These are phyloP conservation scores for Habropoda laboriosa DNA, from an alignment of 1,140 invertebrate genomes.

Conservation along the genomic window DNA sequence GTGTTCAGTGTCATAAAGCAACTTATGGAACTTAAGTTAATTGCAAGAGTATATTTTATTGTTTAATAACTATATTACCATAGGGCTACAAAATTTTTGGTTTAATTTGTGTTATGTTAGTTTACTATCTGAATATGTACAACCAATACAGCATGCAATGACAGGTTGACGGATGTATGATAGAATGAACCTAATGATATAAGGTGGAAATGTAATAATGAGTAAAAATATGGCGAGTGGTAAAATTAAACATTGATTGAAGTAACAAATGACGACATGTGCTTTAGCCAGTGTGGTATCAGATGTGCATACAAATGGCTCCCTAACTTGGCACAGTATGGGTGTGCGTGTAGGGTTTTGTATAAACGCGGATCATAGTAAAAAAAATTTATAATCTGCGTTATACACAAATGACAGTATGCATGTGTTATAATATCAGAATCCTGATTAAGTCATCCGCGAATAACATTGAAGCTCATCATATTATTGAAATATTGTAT, in stretches of 20 bases:
- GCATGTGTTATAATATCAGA: conserved; percentile 68
- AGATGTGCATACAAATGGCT: conserved; percentile 61
- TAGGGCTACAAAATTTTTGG: conserved; percentile 62
- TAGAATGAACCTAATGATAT: conserved; percentile 60
- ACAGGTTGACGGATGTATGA: conserved; percentile 62
- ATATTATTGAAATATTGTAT: conserved; percentile 25
- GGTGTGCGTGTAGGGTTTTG: conserved; percentile 65
- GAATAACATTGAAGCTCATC: conserved; percentile 55
- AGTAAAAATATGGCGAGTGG: conserved; percentile 53
- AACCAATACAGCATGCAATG: conserved; percentile 67
- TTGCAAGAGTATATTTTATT: conserved; percentile 48
- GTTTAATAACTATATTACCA: conserved; percentile 46
- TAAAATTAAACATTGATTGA: conserved; percentile 56
- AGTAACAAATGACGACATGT: conserved; percentile 56
- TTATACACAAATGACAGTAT: conserved; percentile 60
- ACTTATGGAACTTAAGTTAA: conserved; percentile 52
- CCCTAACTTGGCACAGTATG: conserved; percentile 56
- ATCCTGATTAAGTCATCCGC: conserved; percentile 65
- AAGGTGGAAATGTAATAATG: conserved; percentile 57
- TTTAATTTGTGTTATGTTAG: conserved; percentile 71
- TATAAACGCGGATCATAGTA: conserved; percentile 58
- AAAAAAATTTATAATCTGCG: conserved; percentile 53
- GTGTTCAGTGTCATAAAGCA: conserved; percentile 50
- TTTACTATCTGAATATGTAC: conserved; percentile 74
- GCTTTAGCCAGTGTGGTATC: conserved; percentile 63